A percentile compares a stretch with the other conserved stretches of the same genome.
Conservation (phyloP, 1,140 invertebrate species). For the Manduca sexta region DNA sequence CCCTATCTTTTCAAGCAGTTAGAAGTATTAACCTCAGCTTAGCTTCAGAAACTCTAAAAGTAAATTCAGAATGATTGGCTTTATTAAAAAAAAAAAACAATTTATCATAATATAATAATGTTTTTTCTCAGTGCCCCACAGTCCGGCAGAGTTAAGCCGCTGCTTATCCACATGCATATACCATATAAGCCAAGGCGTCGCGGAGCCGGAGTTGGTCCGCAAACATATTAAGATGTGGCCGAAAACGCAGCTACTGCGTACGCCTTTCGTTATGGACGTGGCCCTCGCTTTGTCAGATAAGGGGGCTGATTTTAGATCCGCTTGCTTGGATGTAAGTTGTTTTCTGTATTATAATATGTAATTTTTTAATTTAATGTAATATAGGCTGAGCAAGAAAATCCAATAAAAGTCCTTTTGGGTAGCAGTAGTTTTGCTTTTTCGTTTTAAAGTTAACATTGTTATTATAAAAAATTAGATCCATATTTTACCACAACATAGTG, state of each 20-base stretch:
- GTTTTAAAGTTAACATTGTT: too few relatives aligned
- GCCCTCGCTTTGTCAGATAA: conserved; percentile 47
- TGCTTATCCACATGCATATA: conserved; percentile 53
- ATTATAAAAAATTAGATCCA: too few relatives aligned
- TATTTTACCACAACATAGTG: too few relatives aligned
- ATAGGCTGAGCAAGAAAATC: background rate
- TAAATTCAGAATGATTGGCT: too few relatives aligned
- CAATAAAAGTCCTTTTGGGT: conserved; percentile 3
- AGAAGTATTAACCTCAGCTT: too few relatives aligned
- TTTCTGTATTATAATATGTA: background rate
- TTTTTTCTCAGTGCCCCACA: conserved; percentile 30
- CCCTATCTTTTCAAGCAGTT: too few relatives aligned
- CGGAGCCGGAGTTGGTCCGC: conserved; percentile 35
- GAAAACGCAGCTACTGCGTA: conserved; percentile 35
- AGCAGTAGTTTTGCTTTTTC: too few relatives aligned
- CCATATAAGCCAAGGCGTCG: conserved; percentile 40
- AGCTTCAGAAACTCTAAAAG: too few relatives aligned
- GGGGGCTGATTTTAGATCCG: conserved; percentile 38
- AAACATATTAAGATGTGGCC: conserved; percentile 48
- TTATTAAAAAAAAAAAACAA: too few relatives aligned
- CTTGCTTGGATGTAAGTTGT: conserved; percentile 50
- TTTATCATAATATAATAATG: too few relatives aligned
- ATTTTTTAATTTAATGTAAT: background rate
- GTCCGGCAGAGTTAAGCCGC: conserved; percentile 36
- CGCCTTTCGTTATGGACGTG: conserved; percentile 45